Evolutionary conservation across 2,113 vertebrate genomes (phyloP), one percentile per base, ranked within the genome.

Genomic region (Sceloporus tristichus): DNA sequence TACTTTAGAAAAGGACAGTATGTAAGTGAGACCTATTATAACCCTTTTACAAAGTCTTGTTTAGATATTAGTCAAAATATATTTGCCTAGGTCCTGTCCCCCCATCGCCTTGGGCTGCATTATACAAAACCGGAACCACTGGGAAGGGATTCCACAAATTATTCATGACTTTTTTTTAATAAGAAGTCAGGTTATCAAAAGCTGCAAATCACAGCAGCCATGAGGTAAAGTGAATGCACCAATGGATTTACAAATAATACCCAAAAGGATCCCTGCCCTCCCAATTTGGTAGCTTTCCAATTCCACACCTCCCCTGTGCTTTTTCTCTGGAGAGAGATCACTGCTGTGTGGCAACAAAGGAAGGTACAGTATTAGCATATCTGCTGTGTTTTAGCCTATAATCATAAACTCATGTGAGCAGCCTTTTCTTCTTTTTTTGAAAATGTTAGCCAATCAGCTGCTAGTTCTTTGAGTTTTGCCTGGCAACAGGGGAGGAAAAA

Each of bases 401-500:
- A 91, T 78, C 79, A 42, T 48, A 85, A 87, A 92, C 87, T 95
- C 91, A 42, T 73, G 93, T 48, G 90, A 95, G 91, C 90, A 95
- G 91, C 88, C 6, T 48, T 48, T 48, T 94, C 91, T 92, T 90
- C 91, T 94, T 92, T 86, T 78, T 92, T 89, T 95, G 0, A 40
- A 68, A 92, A 76, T 16, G 1, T 56, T 74, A 94, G 78, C 97
- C 96, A 97, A 96, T 97, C 95, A 95, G 90, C 84, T 84, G 84
- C 84, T 85, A 87, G 92, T 70, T 94, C 90, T 93, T 87, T 89
- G 91, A 95, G 95, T 95, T 92, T 94, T 93, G 95, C 97, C 96
- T 91, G 93, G 96, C 93, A 96, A 97, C 96, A 96, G 84, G 89
- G 93, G 83, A 91, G 87, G 94, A 89, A 94, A 91, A 56, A 56